phyloP scores from a whole-genome alignment of 2,113 vertebrate genomes.

The Myrmophylax atrothorax region DNA sequence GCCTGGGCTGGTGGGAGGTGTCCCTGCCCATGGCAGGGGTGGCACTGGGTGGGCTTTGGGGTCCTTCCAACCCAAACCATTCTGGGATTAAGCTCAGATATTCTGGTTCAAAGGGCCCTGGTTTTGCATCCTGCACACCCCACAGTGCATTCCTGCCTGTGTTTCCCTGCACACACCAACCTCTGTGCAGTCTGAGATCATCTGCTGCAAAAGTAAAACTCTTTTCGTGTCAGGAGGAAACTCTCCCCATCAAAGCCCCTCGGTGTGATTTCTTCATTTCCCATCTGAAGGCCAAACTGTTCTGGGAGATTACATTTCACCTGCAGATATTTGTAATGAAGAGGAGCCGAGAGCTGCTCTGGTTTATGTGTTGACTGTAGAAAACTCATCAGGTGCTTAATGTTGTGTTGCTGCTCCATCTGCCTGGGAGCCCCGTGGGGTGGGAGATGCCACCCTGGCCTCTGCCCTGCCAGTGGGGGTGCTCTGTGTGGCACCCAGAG shows the following conservation, averaged over 20 bases:
- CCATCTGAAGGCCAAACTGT: background rate
- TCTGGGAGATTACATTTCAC: background rate
- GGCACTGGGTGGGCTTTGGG: fast-evolving
- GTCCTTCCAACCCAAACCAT: background rate
- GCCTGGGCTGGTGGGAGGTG: background rate
- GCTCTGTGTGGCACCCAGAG: background rate
- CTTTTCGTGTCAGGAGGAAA: background rate
- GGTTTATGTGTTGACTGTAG: background rate
- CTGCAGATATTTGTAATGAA: background rate
- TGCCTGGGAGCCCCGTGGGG: background rate
- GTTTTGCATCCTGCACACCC: background rate
- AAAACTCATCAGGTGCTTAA: background rate
- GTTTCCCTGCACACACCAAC: fast-evolving
- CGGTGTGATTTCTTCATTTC: background rate
- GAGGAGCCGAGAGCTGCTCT: background rate
- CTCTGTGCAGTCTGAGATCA: background rate
- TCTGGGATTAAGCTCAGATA: background rate
- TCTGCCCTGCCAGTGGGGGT: background rate
- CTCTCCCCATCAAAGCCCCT: background rate
- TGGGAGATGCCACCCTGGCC: background rate
- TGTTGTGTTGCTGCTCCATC: background rate
- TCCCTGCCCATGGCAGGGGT: background rate
- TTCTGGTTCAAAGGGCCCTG: background rate
- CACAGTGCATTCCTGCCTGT: fast-evolving
- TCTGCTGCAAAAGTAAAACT: background rate